phyloP scores from a whole-genome alignment of 2,797 vertebrate genomes.

The Vipera ursinii region DNA sequence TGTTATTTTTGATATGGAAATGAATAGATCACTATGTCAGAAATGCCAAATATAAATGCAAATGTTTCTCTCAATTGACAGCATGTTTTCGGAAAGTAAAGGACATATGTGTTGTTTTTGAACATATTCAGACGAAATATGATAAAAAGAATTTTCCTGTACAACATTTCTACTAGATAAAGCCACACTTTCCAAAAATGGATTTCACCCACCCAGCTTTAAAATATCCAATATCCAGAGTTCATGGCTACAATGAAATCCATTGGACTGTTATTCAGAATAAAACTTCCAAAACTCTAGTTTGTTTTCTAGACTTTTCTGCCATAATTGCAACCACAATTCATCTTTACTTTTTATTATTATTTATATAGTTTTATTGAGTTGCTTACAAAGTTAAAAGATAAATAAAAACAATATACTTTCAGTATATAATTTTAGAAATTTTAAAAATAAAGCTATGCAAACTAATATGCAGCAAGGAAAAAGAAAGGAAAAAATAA shows the following conservation, averaged over 20 bases:
- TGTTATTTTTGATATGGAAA: not conserved
- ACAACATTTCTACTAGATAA: not conserved
- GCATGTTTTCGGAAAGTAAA: not conserved
- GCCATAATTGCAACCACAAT: not conserved
- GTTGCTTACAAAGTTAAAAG: not conserved
- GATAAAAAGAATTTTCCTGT: not conserved
- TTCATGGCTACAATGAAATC: not conserved
- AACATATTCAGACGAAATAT: not conserved
- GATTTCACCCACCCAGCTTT: not conserved
- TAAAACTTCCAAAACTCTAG: not conserved
- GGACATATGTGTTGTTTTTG: not conserved
- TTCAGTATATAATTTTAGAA: not conserved
- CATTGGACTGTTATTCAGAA: not conserved
- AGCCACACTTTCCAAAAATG: not conserved
- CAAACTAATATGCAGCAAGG: not conserved
- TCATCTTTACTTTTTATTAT: no score
- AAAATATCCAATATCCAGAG: not conserved
- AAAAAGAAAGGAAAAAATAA: not conserved
- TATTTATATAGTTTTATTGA: no score
- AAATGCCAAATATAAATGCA: not conserved
- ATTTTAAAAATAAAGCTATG: not conserved
- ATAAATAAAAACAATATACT: not conserved
- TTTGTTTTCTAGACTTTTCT: not conserved
- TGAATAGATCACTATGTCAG: not conserved
- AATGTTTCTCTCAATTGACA: not conserved